phyloP scores from a whole-genome alignment of 2,888 invertebrate species.

The Aricia artaxerxes region DNA sequence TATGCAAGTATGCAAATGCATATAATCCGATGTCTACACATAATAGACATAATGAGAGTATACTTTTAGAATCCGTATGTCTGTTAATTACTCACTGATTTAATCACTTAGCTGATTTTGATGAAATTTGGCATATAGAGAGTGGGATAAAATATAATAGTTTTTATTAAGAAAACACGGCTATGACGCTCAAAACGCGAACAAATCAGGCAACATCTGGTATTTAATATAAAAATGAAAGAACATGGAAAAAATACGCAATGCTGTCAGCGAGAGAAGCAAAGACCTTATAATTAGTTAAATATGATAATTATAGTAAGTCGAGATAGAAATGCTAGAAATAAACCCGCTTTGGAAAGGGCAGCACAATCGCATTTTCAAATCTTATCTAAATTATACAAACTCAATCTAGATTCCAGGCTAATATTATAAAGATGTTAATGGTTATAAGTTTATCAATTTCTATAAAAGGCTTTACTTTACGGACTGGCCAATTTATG shows the following conservation, averaged over 20 bases:
- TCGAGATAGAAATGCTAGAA: conserved; percentile 9
- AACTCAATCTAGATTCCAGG: conserved; percentile 2
- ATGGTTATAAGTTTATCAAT: conserved; percentile 19
- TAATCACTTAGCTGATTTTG: too few relatives aligned
- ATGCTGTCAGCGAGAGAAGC: conserved; percentile 4
- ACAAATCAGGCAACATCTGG: not conserved
- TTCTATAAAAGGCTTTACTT: conserved; percentile 13
- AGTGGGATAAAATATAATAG: too few relatives aligned
- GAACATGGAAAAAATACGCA: conserved; percentile 3
- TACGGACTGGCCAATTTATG: conserved; percentile 4
- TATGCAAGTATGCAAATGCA: too few relatives aligned
- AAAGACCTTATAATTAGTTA: conserved; percentile 25
- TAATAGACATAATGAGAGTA: too few relatives aligned
- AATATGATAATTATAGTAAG: conserved; percentile 28
- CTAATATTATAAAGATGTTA: conserved; percentile 19
- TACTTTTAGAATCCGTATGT: too few relatives aligned
- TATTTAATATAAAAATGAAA: not conserved
- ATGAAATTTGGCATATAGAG: too few relatives aligned
- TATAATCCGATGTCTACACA: too few relatives aligned
- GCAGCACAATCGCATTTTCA: conserved; percentile 29
- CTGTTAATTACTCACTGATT: too few relatives aligned
- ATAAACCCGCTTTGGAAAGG: conserved; percentile 25
- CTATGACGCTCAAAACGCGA: not conserved
- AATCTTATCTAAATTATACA: conserved; percentile 27
- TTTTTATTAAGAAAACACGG: not conserved